Conservation (phyloP, 2,797 vertebrate species). For the Apogon hyalosoma region DNA sequence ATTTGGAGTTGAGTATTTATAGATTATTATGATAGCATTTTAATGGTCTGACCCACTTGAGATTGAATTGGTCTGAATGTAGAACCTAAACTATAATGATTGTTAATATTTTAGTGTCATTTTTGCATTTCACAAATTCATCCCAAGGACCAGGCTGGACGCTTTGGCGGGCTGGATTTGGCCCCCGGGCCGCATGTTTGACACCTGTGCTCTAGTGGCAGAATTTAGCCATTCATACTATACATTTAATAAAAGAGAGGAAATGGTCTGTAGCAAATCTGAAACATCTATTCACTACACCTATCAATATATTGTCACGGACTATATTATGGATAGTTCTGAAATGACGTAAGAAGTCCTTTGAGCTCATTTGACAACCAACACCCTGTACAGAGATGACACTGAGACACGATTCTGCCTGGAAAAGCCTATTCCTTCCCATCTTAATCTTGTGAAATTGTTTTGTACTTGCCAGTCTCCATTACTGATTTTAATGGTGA, state of each 20-base stretch:
- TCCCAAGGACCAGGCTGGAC: too few relatives aligned
- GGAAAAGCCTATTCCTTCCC: background rate
- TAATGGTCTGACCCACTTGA: too few relatives aligned
- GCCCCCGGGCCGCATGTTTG: too few relatives aligned
- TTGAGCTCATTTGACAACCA: slow-evolving; percentile 27
- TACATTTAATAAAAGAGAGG: background rate
- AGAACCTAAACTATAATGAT: too few relatives aligned
- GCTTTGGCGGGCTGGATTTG: too few relatives aligned
- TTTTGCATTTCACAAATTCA: too few relatives aligned
- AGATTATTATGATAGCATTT: too few relatives aligned
- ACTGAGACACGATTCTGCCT: slow-evolving; percentile 7
- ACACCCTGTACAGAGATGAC: slow-evolving; percentile 44
- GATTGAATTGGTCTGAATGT: too few relatives aligned
- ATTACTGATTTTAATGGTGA: slow-evolving; percentile 1
- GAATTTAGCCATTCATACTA: background rate
- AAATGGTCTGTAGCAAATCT: slow-evolving; percentile 12
- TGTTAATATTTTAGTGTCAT: too few relatives aligned
- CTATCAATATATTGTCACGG: slow-evolving; percentile 6
- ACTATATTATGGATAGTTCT: slow-evolving; percentile 24
- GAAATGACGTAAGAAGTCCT: slow-evolving; percentile 21
- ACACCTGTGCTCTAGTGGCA: too few relatives aligned
- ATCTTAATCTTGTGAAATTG: background rate
- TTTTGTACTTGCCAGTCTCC: background rate
- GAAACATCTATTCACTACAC: slow-evolving; percentile 23
- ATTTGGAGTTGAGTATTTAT: too few relatives aligned